Percentiles rank a stretch among this genome's conserved stretches.
Conservation (phyloP, 2,888 invertebrate genomes). For the Lasioglossum lativentre region DNA sequence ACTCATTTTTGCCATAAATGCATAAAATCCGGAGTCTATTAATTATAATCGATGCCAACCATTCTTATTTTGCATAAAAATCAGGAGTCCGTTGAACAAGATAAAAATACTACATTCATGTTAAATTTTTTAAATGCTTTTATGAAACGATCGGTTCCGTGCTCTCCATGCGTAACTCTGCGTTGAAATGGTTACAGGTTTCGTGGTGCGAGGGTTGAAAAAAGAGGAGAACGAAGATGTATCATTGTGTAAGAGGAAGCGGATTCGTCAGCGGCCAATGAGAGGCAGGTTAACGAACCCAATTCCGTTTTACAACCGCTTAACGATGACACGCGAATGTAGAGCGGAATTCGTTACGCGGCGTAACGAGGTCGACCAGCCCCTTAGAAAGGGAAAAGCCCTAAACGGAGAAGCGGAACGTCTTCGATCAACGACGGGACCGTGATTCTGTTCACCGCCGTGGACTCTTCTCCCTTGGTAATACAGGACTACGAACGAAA, state of each 20-base stretch:
- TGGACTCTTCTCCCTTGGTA: slow-evolving; percentile 16
- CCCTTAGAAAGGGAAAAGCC: slow-evolving; percentile 22
- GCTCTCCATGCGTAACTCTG: no score
- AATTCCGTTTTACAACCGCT: slow-evolving; percentile 26
- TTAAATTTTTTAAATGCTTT: no score
- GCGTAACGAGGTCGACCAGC: slow-evolving; percentile 10
- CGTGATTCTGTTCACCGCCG: slow-evolving; percentile 26
- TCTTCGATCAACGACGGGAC: slow-evolving; percentile 57
- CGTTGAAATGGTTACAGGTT: no score
- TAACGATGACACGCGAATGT: slow-evolving; percentile 27
- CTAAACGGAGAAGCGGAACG: slow-evolving; percentile 30
- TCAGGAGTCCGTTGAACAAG: no score
- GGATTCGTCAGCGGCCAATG: not conserved
- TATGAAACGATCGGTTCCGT: no score
- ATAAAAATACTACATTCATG: no score
- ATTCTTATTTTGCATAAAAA: no score
- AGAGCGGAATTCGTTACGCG: slow-evolving; percentile 20
- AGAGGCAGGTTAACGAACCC: slow-evolving; percentile 3
- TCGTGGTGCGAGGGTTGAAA: not conserved
- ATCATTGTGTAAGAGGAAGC: not conserved
- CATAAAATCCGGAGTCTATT: no score
- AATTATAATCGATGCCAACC: not conserved
- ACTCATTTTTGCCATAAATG: no score
- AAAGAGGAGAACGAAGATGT: not conserved
- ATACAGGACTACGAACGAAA: slow-evolving; percentile 30